Base-by-base conservation (phyloP, 1,140 invertebrate genomes). In the Penaeus chinensis region DNA sequence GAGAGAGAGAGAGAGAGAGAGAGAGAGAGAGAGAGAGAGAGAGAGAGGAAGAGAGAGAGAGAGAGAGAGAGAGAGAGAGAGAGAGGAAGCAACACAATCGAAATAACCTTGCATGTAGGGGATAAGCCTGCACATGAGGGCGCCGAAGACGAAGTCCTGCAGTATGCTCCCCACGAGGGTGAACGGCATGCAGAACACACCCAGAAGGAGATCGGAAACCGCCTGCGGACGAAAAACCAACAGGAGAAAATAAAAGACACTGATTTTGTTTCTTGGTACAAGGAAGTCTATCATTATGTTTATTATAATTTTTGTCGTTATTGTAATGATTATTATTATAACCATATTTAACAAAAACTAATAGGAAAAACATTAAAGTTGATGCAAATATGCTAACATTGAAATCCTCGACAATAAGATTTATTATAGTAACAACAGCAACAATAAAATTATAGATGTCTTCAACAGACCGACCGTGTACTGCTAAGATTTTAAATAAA, bases 101-200 rank as follows among this genome's bases (percentile, higher is more conserved):
- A 3, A 22, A 93, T 94, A 93, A 96, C 96, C 96, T 95, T 97
- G 96, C 80, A 97, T 94, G 92, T 96, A 97, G 0, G 96, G 94
- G 89, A 97, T 96, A 24, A 97, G 92, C 91, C 96, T 95, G 93
- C 96, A 98, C 93, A 98, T 95, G 1, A 94, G 92, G 37, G 94
- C 93, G 2, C 97, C 96, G 90, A 98, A 97, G 69, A 97, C 94
- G 92, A 98, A 98, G 91, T 96, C 94, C 90, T 95, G 93, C 88
- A 97, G 93, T 24, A 97, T 93, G 54, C 96, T 95, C 4, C 96
- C 96, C 8, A 97, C 94, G 20, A 98, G 93, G 0, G 96, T 97
- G 90, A 98, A 96, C 0, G 96, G 96, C 93, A 97, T 95, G 91
- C 96, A 97, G 91, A 97, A 95, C 0, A 97, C 95, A 11, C 96